Conservation (phyloP, 30 jellyfish, hydroid and myxozoan genomes). For the Chrysaora quinquecirrha region DNA sequence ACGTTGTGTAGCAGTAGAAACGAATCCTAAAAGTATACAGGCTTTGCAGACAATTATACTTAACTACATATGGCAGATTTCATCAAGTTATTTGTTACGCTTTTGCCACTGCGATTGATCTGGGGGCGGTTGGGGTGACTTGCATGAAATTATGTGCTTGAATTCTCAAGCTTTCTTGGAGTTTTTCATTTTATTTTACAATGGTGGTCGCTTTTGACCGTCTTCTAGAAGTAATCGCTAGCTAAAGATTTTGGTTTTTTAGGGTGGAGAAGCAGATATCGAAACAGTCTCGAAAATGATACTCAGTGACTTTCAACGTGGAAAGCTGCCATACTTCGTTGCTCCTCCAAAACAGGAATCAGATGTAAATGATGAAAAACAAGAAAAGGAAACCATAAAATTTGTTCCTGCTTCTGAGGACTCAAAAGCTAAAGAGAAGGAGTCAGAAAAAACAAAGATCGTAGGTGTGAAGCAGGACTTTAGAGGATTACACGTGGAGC, state of each 20-base stretch:
- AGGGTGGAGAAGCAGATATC: constrained; percentile 99
- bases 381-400: constrained; percentile 23
- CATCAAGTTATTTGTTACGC: too few relatives aligned
- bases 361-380: constrained; percentile 10
- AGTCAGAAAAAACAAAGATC: background rate
- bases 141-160: too few relatives aligned
- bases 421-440: background rate
- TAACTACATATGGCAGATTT: too few relatives aligned
- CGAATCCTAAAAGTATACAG: too few relatives aligned
- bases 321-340: constrained; percentile 97
- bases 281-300: constrained; percentile 94
- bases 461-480: constrained; percentile 65
- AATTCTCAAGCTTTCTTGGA: too few relatives aligned
- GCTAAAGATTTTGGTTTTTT: background rate
- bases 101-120: too few relatives aligned
- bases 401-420: constrained; percentile 58
- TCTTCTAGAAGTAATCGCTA: too few relatives aligned
- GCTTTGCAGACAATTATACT: too few relatives aligned
- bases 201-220: too few relatives aligned
- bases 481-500: constrained; percentile 53
- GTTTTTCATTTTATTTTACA: too few relatives aligned
- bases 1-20: too few relatives aligned
- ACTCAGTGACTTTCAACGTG: constrained; percentile 93
- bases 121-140: too few relatives aligned
- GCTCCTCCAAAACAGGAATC: constrained; percentile 86